Percentiles rank a stretch among this genome's conserved stretches.
Evolutionary conservation across 2,888 invertebrate genomes (phyloP).

Genomic region (Drosophila atripex): DNA sequence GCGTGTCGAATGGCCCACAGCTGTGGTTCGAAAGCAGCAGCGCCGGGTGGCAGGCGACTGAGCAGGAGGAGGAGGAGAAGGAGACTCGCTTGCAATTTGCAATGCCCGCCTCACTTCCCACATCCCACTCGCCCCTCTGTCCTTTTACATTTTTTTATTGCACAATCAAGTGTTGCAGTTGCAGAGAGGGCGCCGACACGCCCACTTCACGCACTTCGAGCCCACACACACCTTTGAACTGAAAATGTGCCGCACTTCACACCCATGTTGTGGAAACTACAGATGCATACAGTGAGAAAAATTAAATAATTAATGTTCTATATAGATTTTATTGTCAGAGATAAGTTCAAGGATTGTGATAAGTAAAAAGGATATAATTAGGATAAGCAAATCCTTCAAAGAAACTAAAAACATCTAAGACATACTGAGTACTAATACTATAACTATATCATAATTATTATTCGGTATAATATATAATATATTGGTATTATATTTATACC

Average conservation of each 20-base stretch:
- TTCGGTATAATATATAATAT: no score
- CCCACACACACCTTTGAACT: conserved; percentile 67
- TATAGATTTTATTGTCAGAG: not conserved
- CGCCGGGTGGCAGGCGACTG: conserved; percentile 8
- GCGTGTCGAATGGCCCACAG: conserved; percentile 72
- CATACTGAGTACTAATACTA: no score
- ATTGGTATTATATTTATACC: no score
- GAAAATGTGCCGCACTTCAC: conserved; percentile 73
- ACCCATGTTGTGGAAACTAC: conserved; percentile 43
- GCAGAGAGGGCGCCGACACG: conserved; percentile 56
- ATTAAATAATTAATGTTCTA: not conserved
- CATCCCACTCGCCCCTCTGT: conserved; percentile 10
- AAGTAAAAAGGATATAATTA: no score
- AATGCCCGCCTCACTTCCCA: conserved; percentile 57
- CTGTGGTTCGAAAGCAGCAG: conserved; percentile 49
- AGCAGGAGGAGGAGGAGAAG: not conserved
- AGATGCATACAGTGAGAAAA: conserved; percentile 15
- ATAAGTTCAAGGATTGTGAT: no score
- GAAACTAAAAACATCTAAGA: not conserved
- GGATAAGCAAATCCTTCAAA: not conserved
- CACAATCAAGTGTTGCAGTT: conserved; percentile 76
- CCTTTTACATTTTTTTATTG: conserved; percentile 57
- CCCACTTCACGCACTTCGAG: conserved; percentile 64
- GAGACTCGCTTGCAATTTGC: conserved; percentile 58
- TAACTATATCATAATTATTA: no score